Evolutionary conservation across 2,888 invertebrate genomes (phyloP), one percentile per base, ranked within the genome.

Genomic region (Mycalesis mineus): DNA sequence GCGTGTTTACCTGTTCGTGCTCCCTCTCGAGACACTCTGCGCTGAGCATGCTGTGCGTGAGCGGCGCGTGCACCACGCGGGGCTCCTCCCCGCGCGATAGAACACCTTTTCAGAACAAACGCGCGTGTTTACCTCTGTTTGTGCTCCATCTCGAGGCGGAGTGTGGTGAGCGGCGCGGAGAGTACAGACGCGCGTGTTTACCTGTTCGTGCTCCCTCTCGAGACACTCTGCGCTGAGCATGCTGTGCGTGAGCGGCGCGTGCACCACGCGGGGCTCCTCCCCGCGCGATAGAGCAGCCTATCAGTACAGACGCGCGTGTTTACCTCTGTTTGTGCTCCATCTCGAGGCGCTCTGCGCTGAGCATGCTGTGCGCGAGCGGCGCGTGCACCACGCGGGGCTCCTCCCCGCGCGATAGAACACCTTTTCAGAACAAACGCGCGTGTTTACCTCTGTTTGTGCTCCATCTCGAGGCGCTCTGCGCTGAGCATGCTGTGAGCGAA

Each of bases 291-390:
- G 15, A 9, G 9, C 22, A 22, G 22, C 3, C 22, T 22, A 5
- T 22, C 5, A 5, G 22, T 22, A 5, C 5, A 22, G 22, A 22
- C 22, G 5, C 22, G 22, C 5, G 22, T 22, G 22, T 9, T 36
- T 8, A 87, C 87, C 88, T 86, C 64, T 87, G 87, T 61, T 87
- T 86, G 73, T 88, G 88, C 42, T 88, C 84, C 77, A 81, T 77
- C 63, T 88, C 86, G 1, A 84, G 72, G 7, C 83, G 69, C 56
- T 84, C 84, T 0, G 84, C 86, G 57, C 80, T 82, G 69, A 85
- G 80, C 78, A 83, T 81, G 67, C 79, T 79, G 67, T 78, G 82
- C 3, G 80, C 79, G 61, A 71, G 73, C 66, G 72, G 76, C 31
- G 63, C 67, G 60, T 64, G 63, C n/a, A 58, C 63, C 13, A 64